Conservation (phyloP, 2,888 invertebrate species). For the Eulithis prunata region DNA sequence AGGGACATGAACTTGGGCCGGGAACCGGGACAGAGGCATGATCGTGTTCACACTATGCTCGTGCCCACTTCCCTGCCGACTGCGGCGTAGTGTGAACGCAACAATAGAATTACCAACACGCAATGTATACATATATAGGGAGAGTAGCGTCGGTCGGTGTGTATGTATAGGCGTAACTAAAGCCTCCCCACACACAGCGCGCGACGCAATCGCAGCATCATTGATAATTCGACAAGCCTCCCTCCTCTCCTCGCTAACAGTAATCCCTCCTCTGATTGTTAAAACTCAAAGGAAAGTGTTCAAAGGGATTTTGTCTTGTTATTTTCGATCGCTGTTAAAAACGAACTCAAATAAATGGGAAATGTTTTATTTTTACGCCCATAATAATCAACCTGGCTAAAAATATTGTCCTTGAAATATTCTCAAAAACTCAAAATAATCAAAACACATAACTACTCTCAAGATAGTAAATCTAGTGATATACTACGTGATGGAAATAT, state of each 20-base stretch:
- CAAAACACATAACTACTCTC: neutral
- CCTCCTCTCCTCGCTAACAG: neutral
- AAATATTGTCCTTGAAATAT: neutral
- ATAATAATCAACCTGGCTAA: neutral
- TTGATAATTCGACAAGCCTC: neutral
- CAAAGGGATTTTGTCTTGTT: slow-evolving; percentile 7
- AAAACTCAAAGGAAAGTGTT: slow-evolving; percentile 4
- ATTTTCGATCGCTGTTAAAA: slow-evolving; percentile 4
- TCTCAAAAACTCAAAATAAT: neutral
- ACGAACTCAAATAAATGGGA: neutral
- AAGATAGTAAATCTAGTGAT: too few relatives aligned
- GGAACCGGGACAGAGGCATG: too few relatives aligned
- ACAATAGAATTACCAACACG: too few relatives aligned
- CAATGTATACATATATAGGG: too few relatives aligned
- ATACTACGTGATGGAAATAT: slow-evolving; percentile 1
- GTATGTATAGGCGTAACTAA: too few relatives aligned
- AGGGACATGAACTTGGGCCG: too few relatives aligned
- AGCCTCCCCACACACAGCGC: neutral
- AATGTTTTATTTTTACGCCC: neutral
- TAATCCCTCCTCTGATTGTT: slow-evolving; percentile 6
- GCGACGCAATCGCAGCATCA: neutral
- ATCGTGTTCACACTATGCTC: too few relatives aligned
- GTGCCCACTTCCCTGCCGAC: too few relatives aligned
- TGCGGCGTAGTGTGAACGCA: too few relatives aligned
- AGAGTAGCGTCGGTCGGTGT: too few relatives aligned